phyloP scores from a whole-genome alignment of 2,888 invertebrate genomes.

The Blomia tropicalis region DNA sequence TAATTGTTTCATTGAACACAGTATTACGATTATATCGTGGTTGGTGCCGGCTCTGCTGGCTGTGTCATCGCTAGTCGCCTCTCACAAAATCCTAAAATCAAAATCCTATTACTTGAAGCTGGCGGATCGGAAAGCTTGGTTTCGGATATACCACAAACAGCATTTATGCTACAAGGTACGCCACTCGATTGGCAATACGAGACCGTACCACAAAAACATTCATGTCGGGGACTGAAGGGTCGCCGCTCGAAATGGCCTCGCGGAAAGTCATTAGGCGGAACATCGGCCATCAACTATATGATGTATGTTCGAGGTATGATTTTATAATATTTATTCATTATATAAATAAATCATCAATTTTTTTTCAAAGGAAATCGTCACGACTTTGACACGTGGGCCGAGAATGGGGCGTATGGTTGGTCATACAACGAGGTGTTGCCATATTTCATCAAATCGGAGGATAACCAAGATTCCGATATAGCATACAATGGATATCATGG shows the following conservation, averaged over 20 bases:
- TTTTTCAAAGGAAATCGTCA: slow-evolving; percentile 1
- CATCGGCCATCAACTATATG: slow-evolving; percentile 74
- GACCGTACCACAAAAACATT: slow-evolving; percentile 54
- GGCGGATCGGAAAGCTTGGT: slow-evolving; percentile 31
- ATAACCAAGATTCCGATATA: slow-evolving; percentile 33
- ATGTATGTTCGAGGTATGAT: slow-evolving; percentile 58
- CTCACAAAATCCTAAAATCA: slow-evolving; percentile 30
- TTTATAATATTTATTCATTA: neutral
- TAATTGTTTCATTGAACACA: neutral
- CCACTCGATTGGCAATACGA: slow-evolving; percentile 75
- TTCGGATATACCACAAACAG: slow-evolving; percentile 31
- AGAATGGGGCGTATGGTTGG: slow-evolving; percentile 72
- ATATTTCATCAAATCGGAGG: slow-evolving; percentile 49
- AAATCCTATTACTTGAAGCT: slow-evolving; percentile 31
- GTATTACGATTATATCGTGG: slow-evolving; percentile 22
- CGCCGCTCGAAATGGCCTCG: slow-evolving; percentile 50
- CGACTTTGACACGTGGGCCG: slow-evolving; percentile 77
- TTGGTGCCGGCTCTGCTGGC: slow-evolving; percentile 54
- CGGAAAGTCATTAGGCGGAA: slow-evolving; percentile 75
- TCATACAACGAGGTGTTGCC: slow-evolving; percentile 61
- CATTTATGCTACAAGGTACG: slow-evolving; percentile 30
- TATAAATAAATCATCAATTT: too few species aligned
- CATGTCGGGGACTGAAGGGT: slow-evolving; percentile 30
- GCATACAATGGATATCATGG: slow-evolving; percentile 27
- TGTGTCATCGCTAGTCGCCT: slow-evolving; percentile 67